Base-by-base conservation (phyloP, 2,113 vertebrate species). In the Nannobrachium achirus region DNA sequence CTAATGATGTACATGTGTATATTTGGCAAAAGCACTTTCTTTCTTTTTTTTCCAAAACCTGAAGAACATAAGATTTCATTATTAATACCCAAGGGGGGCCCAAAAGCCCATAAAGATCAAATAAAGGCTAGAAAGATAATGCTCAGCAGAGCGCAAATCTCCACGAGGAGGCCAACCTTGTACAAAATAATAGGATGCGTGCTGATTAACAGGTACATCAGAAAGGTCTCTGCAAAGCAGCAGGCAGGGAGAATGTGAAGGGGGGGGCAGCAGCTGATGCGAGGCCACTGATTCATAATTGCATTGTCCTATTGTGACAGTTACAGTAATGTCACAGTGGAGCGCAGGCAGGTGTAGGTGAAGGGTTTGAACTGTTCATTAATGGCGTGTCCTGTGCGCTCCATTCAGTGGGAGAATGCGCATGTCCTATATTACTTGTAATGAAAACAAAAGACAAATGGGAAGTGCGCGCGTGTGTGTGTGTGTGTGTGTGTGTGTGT, bases 331-430 rank as follows among this genome's bases (percentile, higher is more conserved):
- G 58, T 56, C 25, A 52, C 44, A 15, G 11, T 18, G 15, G 4
- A 41, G 20, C 46, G 39, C 61, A 10, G 69, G 59, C 63, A 13
- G 63, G 55, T 18, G 18, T 62, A 79, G 42, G 48, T 33, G 14
- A 40, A 11, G 45, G 63, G 45, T 71, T 64, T 61, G 52, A 73
- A 57, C 39, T 56, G 60, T 66, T 83, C 77, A 84, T 87, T 84
- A 90, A 87, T 75, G 60, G 40, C 33, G 66, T 76, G 71, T 63
- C 13, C 48, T 65, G 61, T 68, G 39, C 56, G 57, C 50, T 58
- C 19, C 5, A 44, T 69, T 10, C 44, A 62, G 70, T 38, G 45
- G 56, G 51, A 66, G 44, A 75, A 68, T n/a, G 62, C 55, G 4
- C 57, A 53, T 39, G 59, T 84, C 59, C 57, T 53, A 50, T 53